These are phyloP conservation scores for Latrodectus hesperus DNA, from an alignment of 2,888 invertebrate species.

Conservation along the genomic window DNA sequence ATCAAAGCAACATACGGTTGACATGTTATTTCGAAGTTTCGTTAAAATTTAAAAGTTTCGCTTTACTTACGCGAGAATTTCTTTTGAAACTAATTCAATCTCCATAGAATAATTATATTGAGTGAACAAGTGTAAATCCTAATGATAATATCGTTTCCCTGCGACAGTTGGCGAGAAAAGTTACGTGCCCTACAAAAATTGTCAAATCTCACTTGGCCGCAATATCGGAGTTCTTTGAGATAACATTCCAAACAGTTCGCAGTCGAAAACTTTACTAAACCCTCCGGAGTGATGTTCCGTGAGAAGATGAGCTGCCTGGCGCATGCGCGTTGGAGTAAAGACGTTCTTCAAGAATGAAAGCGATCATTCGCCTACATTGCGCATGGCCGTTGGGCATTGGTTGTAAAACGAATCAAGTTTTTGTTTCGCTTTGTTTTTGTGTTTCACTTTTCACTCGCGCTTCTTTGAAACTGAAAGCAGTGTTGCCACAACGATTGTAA, in stretches of 20 bases:
- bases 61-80: constrained; percentile 14
- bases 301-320: constrained; percentile 28
- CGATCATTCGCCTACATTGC: constrained; percentile 54
- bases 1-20: no score
- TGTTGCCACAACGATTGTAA: background rate
- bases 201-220: background rate
- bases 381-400: constrained; percentile 38
- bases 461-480: constrained; percentile 28
- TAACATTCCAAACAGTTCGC: constrained; percentile 7
- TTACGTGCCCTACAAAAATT: background rate
- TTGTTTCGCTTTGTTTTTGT: constrained; percentile 1
- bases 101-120: background rate
- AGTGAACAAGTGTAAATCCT: no score
- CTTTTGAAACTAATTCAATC: background rate
- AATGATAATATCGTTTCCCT: no score
- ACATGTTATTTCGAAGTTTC: no score
- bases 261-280: constrained; percentile 36
- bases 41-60: no score
- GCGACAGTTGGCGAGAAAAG: no score
- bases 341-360: constrained; percentile 64
- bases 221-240: background rate
- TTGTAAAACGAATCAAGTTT: constrained; percentile 17
- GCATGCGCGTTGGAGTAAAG: constrained; percentile 43
- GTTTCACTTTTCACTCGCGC: background rate
- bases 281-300: constrained; percentile 9